A percentile compares a stretch with the other conserved stretches of the same genome.
phyloP scores from a whole-genome alignment of 2,113 vertebrate genomes.

The Otis tarda region DNA sequence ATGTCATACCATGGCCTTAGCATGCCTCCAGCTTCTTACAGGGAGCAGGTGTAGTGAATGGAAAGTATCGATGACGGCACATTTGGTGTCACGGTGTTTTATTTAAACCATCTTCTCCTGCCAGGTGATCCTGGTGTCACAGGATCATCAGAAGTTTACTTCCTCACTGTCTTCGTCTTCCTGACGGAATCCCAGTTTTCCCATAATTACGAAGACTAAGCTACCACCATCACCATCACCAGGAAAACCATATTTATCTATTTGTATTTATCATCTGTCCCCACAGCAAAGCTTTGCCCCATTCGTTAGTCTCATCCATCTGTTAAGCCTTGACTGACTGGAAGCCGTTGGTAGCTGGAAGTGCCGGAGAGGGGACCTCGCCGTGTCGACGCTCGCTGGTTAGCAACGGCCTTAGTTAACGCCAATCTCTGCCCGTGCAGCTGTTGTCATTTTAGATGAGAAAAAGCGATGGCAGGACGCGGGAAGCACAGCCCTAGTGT shows the following conservation, averaged over 20 bases:
- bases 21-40: not conserved
- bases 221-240: not conserved
- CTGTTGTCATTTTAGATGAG: not conserved
- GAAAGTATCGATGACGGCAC: not conserved
- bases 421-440: not conserved
- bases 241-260: not conserved
- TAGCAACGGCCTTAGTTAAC: not conserved
- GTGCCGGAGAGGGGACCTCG: not conserved
- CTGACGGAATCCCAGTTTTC: not conserved
- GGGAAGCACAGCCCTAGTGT: not conserved
- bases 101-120: not conserved
- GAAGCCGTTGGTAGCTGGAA: not conserved
- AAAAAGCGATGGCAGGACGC: not conserved
- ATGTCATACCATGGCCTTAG: not conserved
- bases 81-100: not conserved
- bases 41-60: not conserved
- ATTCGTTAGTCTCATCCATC: not conserved
- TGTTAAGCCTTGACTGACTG: not conserved
- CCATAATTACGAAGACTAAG: not conserved
- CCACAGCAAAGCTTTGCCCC: not conserved
- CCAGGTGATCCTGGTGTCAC: not conserved
- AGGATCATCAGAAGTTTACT: not conserved
- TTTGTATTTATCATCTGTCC: not conserved
- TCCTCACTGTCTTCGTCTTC: not conserved
- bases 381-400: not conserved